Evolutionary conservation across 2,113 vertebrate species (phyloP).

Genomic region (Maylandia zebra): DNA sequence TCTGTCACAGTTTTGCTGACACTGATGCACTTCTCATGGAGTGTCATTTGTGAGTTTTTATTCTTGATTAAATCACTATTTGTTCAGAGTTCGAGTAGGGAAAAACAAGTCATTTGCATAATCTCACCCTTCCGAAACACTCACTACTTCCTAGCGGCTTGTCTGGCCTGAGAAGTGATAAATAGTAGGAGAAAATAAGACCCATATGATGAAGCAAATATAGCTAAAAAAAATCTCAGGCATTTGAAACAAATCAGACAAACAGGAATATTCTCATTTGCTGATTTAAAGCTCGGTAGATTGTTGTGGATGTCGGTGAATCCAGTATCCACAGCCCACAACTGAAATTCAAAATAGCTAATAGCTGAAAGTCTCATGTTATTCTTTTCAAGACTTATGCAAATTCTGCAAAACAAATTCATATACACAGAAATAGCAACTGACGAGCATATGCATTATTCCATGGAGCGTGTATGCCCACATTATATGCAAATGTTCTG

Average conservation of each 20-base stretch:
- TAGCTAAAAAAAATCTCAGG: not conserved
- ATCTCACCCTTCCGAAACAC: not conserved
- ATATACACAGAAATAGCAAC: not conserved
- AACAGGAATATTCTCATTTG: not conserved
- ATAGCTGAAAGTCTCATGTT: not conserved
- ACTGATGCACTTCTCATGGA: slow-evolving; percentile 30
- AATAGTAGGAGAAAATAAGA: not conserved
- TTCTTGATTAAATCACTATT: slow-evolving; percentile 18
- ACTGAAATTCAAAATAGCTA: not conserved
- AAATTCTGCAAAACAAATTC: not conserved
- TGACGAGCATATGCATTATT: not conserved
- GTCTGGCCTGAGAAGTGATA: not conserved
- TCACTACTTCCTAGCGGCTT: not conserved
- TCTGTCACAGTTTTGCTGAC: slow-evolving; percentile 36
- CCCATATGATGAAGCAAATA: not conserved
- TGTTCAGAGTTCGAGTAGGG: not conserved
- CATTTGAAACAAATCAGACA: not conserved
- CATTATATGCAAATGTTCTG: not conserved
- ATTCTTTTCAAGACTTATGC: not conserved
- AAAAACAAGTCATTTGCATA: slow-evolving; percentile 35
- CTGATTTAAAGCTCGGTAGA: not conserved
- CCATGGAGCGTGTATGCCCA: not conserved
- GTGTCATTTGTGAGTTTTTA: not conserved
- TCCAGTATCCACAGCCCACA: not conserved
- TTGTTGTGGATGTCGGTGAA: not conserved